Base-by-base conservation (phyloP, 1,140 invertebrate species). In the Drosophila persimilis region DNA sequence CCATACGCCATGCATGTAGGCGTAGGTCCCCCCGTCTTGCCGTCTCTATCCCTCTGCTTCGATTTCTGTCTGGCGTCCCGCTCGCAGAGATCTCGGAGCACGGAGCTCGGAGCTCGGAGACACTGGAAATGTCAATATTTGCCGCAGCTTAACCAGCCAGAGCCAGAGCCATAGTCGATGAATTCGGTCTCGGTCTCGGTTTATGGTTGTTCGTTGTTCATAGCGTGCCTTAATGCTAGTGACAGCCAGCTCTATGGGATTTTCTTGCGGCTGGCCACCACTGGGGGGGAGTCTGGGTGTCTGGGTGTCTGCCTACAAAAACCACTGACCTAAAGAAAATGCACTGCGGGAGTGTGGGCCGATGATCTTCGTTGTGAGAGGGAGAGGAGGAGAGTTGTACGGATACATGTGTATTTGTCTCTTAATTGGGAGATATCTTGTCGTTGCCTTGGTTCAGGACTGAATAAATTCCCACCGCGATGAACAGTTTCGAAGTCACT, bases 41-140 rank as follows among this genome's bases (percentile, higher is more conserved):
- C 20, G 43, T 31, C 52, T 45, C 17, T 13, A 67, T 54, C 11
- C 7, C 17, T 31, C 43, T 9, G 13, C 22, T 39, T 53, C 11
- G n/a, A 13, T 52, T 22, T 48, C 11, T 22, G 15, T 52, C 45
- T 11, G 17, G 51, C 39, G 24, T 54, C 17, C 47, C n/a, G 54
- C 15, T 60, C 13, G 44, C 7, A 31, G 17, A 54, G 48, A 64
- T 58, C 24, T 26, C 24, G 20, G 20, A 20, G 20, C 20, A 20
- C 20, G 20, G 20, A 20, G 20, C 20, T 20, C 20, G 20, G 20
- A 20, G 24, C 24, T 26, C 45, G 41, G 11, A 47, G 54, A 44
- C 20, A 17, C 45, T 55, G 46, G n/a, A 60, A 71, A 70, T 72
- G 56, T 62, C 60, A 77, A 77, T 77, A 76, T 61, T 61, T 57